Evolutionary conservation across 2,888 invertebrate species (phyloP).

Genomic region (Caenorhabditis drosophilae): DNA sequence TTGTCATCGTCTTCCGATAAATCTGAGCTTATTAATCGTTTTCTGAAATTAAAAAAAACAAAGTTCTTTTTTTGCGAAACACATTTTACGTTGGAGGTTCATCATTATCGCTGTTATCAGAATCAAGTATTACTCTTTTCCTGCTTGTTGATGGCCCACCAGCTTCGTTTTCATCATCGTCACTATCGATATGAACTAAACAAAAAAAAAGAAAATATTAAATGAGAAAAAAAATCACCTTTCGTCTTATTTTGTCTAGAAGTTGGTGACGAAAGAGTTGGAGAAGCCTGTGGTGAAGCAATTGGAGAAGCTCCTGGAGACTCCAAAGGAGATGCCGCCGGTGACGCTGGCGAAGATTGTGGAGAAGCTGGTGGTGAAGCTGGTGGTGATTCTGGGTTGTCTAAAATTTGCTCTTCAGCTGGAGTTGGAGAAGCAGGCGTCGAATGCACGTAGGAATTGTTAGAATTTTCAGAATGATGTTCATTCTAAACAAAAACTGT

Average conservation of each 20-base stretch:
- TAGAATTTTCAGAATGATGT: no score
- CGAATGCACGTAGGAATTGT: background rate
- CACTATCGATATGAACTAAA: slow-evolving; percentile 16
- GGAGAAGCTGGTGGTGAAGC: no score
- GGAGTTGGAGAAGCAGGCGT: background rate
- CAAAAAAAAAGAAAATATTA: background rate
- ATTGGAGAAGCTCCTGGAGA: no score
- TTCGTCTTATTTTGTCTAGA: no score
- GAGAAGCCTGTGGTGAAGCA: no score
- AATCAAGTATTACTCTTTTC: slow-evolving; percentile 27
- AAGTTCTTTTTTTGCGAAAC: background rate
- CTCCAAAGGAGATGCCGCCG: no score
- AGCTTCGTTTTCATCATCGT: slow-evolving; percentile 23
- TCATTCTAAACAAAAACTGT: no score
- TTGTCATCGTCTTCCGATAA: slow-evolving; percentile 52
- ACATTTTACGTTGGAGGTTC: background rate
- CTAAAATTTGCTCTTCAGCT: background rate
- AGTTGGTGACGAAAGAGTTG: no score
- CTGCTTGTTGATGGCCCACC: background rate
- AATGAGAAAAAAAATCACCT: background rate
- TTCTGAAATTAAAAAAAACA: slow-evolving; percentile 4
- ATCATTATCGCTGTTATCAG: slow-evolving; percentile 15
- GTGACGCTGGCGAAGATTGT: no score
- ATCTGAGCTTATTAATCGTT: slow-evolving; percentile 34
- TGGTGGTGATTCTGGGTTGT: no score